These are phyloP conservation scores for Eupithecia pulchellata DNA, from an alignment of 2,888 invertebrate genomes.

Conservation along the genomic window DNA sequence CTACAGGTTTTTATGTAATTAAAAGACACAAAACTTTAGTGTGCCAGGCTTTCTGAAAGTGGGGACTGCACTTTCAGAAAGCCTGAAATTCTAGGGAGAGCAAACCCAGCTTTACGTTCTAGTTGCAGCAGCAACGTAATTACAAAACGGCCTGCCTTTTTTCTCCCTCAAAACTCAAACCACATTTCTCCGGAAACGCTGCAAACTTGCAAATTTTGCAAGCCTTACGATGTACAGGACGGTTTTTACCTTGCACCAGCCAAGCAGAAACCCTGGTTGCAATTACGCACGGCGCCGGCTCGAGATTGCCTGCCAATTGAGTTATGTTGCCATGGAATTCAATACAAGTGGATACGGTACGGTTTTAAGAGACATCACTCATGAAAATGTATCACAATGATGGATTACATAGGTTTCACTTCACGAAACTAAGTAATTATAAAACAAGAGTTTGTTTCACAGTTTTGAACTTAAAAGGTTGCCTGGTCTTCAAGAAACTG, in stretches of 20 bases:
- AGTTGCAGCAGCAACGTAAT: slow-evolving; percentile 31
- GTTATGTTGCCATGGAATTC: slow-evolving; percentile 56
- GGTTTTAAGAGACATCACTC: slow-evolving; percentile 2
- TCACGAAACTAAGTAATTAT: background rate
- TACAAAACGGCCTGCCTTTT: slow-evolving; percentile 34
- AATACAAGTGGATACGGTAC: slow-evolving; percentile 37
- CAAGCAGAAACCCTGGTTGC: slow-evolving; percentile 40
- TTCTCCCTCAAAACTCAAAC: slow-evolving; percentile 20
- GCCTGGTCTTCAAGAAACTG: slow-evolving; percentile 8
- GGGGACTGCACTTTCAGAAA: background rate
- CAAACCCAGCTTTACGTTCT: slow-evolving; percentile 14
- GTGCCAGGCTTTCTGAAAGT: too few species aligned
- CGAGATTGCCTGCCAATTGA: slow-evolving; percentile 79
- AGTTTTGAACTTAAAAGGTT: background rate
- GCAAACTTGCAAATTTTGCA: slow-evolving; percentile 21
- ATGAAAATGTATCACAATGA: background rate
- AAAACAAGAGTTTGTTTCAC: background rate
- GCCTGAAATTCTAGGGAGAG: background rate
- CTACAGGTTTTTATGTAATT: background rate
- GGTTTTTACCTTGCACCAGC: slow-evolving; percentile 34
- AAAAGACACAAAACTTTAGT: background rate
- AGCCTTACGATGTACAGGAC: slow-evolving; percentile 23
- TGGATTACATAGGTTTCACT: background rate
- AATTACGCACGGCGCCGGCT: slow-evolving; percentile 65
- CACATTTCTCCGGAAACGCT: slow-evolving; percentile 22